phyloP scores from a whole-genome alignment of 2,113 vertebrate genomes.

The Dryoscopus gambensis region DNA sequence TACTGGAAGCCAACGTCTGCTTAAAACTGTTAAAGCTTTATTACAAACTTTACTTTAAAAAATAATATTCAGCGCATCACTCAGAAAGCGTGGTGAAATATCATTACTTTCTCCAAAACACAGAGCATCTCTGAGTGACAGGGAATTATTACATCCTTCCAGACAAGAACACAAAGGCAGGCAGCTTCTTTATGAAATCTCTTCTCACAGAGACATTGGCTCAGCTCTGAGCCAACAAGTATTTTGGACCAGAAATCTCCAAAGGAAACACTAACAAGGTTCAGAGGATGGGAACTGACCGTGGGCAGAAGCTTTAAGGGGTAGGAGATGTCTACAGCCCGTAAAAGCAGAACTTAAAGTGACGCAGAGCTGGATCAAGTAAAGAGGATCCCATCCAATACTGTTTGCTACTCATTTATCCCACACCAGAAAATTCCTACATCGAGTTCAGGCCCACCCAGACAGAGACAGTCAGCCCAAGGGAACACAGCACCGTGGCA shows the following conservation, averaged over 20 bases:
- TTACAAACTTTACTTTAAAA: background rate
- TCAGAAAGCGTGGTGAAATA: background rate
- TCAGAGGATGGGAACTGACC: background rate
- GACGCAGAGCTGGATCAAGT: accelerated
- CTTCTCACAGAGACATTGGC: background rate
- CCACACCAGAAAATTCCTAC: background rate
- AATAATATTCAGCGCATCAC: background rate
- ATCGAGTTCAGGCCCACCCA: accelerated
- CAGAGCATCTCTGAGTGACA: background rate
- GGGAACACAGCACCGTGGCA: accelerated
- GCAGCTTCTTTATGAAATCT: background rate
- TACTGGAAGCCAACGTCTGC: background rate
- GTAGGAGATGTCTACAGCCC: background rate
- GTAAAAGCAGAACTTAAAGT: background rate
- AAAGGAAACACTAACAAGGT: background rate
- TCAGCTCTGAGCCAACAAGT: background rate
- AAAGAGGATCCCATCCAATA: background rate
- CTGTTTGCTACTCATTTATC: background rate
- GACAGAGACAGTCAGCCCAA: background rate
- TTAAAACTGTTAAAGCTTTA: background rate
- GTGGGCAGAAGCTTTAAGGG: background rate
- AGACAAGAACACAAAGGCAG: background rate
- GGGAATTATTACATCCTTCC: background rate
- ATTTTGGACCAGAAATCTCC: background rate
- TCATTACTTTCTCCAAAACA: background rate